Conservation (phyloP, 2,888 invertebrate genomes). For the Nomada fucata region DNA sequence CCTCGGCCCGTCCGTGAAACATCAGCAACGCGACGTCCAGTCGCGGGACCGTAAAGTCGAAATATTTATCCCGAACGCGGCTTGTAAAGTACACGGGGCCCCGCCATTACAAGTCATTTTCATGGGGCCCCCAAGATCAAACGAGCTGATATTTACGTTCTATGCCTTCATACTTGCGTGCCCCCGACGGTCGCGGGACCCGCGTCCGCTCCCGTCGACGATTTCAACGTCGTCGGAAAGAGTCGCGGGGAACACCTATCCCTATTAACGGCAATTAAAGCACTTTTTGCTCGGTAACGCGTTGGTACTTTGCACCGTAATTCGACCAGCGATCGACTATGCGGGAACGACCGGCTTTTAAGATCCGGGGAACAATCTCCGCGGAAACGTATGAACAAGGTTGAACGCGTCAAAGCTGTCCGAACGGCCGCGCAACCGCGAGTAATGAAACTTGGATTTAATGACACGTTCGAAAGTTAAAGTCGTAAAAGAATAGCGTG, state of each 20-base stretch:
- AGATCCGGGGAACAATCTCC: background rate
- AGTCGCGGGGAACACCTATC: background rate
- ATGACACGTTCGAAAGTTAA: background rate
- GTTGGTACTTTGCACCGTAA: background rate
- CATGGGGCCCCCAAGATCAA: constrained; percentile 76
- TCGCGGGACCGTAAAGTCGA: constrained; percentile 74
- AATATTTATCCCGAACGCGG: constrained; percentile 78
- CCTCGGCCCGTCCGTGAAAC: constrained; percentile 37
- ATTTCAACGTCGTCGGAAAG: background rate
- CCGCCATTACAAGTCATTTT: constrained; percentile 79
- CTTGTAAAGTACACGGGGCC: constrained; percentile 73
- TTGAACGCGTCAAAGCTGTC: background rate
- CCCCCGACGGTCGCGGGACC: constrained; percentile 29
- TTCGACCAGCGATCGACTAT: background rate
- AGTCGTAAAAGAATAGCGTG: background rate
- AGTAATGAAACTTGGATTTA: background rate
- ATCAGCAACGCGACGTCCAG: constrained; percentile 53
- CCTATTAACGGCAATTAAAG: constrained; percentile 17
- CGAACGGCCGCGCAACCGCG: background rate
- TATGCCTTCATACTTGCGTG: constrained; percentile 67
- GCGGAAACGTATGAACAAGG: background rate
- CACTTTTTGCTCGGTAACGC: background rate
- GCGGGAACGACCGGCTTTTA: constrained; percentile 2
- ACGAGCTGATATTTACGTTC: constrained; percentile 77
- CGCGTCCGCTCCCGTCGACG: background rate